Percentiles rank a stretch among this genome's conserved stretches.
Conservation (phyloP, 2,113 vertebrate genomes). For the Paraplagusia blochii region DNA sequence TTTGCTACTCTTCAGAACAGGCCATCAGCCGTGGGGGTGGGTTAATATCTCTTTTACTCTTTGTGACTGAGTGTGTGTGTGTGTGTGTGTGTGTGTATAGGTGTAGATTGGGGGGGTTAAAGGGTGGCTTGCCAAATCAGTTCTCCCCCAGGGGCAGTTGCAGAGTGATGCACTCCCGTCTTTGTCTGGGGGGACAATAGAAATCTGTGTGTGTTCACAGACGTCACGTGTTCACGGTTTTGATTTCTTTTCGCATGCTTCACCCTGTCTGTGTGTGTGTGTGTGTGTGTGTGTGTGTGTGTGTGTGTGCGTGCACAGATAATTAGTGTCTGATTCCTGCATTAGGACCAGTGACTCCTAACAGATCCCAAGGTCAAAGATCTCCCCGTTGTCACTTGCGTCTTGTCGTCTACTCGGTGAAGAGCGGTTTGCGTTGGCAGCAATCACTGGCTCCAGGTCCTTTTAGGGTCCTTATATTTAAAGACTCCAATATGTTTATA, state of each 20-base stretch:
- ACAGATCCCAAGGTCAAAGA: slow-evolving; percentile 62
- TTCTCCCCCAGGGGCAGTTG: slow-evolving; percentile 57
- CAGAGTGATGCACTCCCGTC: slow-evolving; percentile 53
- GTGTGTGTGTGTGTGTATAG: slow-evolving; percentile 42
- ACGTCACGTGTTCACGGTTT: slow-evolving; percentile 18
- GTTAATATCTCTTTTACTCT: slow-evolving; percentile 37
- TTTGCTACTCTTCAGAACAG: slow-evolving; percentile 65
- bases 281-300: slow-evolving; percentile 1
- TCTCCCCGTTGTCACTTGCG: slow-evolving; percentile 24
- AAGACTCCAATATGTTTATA: too few species aligned
- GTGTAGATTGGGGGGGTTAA: slow-evolving; percentile 50
- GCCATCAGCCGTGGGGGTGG: slow-evolving; percentile 58
- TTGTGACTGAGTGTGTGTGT: slow-evolving; percentile 2
- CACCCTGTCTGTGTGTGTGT: not conserved
- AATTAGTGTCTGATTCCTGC: slow-evolving; percentile 51
- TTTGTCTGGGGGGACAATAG: slow-evolving; percentile 61
- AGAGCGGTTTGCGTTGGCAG: slow-evolving; percentile 5
- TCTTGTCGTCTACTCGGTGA: slow-evolving; percentile 10
- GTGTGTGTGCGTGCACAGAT: slow-evolving; percentile 19
- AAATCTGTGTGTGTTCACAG: slow-evolving; percentile 20
- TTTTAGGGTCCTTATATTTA: too few species aligned
- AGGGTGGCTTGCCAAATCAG: slow-evolving; percentile 62
- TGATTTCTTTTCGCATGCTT: slow-evolving; percentile 12
- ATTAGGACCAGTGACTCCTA: slow-evolving; percentile 37
- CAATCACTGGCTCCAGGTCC: too few species aligned